Evolutionary conservation across 2,113 vertebrate species (phyloP).

Genomic region (Glaucomys volans): DNA sequence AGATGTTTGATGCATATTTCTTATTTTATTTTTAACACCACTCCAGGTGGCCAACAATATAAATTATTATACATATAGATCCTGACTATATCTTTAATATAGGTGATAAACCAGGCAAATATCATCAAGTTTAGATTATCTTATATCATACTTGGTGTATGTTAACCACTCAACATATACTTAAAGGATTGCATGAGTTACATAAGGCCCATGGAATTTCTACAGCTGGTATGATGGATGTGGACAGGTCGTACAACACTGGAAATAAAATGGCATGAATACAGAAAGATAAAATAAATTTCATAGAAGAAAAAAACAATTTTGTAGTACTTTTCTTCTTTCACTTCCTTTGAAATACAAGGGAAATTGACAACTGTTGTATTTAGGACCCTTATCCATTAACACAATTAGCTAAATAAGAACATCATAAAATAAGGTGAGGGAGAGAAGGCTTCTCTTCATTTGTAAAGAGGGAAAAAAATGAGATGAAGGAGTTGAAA

Average conservation of each 20-base stretch:
- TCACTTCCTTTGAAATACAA: neutral
- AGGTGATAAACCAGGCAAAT: neutral
- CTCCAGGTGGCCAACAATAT: neutral
- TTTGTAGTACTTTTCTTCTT: neutral
- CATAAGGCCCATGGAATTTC: neutral
- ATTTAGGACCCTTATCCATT: neutral
- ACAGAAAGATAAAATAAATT: neutral
- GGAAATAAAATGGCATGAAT: neutral
- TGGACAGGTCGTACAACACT: neutral
- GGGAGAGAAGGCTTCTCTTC: neutral
- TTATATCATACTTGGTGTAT: neutral
- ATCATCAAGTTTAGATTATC: neutral
- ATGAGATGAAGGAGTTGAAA: neutral
- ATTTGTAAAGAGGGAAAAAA: neutral
- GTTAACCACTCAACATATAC: neutral
- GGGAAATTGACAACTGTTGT: neutral
- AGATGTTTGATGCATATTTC: neutral
- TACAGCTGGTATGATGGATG: neutral
- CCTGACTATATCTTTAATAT: neutral
- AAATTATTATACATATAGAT: neutral
- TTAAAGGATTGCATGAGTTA: neutral
- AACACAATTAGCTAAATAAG: constrained; percentile 24
- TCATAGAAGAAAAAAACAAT: neutral
- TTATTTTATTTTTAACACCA: neutral
- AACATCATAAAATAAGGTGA: neutral